Percentiles rank a stretch among this genome's conserved stretches.
phyloP scores from a whole-genome alignment of 2,888 invertebrate genomes.

The Hedychridium roseum region DNA sequence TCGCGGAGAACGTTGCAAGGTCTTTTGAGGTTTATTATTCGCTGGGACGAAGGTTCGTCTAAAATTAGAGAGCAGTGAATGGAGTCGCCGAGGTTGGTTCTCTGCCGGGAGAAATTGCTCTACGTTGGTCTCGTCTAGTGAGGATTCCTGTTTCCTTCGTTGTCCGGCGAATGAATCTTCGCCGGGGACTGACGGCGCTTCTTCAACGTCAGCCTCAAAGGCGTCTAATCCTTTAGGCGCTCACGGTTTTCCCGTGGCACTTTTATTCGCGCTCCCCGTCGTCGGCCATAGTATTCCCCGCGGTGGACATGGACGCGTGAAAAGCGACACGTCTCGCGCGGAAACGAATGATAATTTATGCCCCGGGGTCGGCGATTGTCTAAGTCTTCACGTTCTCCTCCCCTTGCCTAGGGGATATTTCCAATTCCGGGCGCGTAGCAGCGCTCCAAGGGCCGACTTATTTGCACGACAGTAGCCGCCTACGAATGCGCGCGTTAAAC shows the following conservation, averaged over 20 bases:
- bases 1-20: too few species aligned
- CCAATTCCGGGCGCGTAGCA: conserved; percentile 31
- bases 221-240: conserved; percentile 18
- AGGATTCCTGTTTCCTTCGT: conserved; percentile 11
- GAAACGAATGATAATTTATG: conserved; percentile 20
- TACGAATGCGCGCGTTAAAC: conserved; percentile 25
- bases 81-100: too few species aligned
- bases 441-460: conserved; percentile 26
- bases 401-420: conserved; percentile 13
- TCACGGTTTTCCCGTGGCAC: conserved; percentile 7
- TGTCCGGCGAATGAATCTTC: conserved; percentile 18
- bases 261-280: conserved; percentile 18
- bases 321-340: conserved; percentile 19
- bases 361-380: conserved; percentile 8
- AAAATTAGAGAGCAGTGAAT: too few species aligned
- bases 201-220: conserved; percentile 21
- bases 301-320: conserved; percentile 13
- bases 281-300: conserved; percentile 3
- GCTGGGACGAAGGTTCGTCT: too few species aligned
- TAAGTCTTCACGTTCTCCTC: background rate
- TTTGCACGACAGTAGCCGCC: conserved; percentile 31
- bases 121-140: background rate
- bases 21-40: too few species aligned
- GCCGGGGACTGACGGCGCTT: conserved; percentile 11
- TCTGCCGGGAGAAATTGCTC: too few species aligned